Evolutionary conservation across 2,797 vertebrate genomes (phyloP), one percentile per base, ranked within the genome.

Genomic region (Manis pentadactyla): DNA sequence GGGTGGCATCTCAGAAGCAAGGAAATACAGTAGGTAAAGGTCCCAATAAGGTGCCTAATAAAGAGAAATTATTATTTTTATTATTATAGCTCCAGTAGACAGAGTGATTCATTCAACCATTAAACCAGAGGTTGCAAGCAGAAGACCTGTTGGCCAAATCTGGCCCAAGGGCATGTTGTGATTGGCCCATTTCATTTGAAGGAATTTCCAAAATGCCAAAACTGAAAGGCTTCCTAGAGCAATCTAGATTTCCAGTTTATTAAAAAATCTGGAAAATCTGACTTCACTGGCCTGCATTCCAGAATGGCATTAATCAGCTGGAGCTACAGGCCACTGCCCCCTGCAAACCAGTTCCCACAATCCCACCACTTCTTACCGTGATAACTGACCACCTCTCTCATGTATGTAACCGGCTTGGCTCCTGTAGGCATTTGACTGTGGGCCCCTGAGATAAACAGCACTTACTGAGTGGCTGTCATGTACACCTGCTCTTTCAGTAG

Each of bases 131-230:
- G 4, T 27, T 27, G 74, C 68, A 37, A 66, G 39, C 25, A 5
- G 29, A 55, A 71, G 39, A 4, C 57, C 63, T 42, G 46, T 4
- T 27, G 29, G 34, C 57, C 79, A 88, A 27, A 49, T 68, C 53
- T 21, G 49, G 34, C 37, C 73, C 51, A 13, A 4, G 12, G 19
- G 19, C 37, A 8, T 53, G 51, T 74, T 89, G 55, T 57, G 18
- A 64, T 90, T 78, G 1, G 7, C 34, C 37, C 8, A 5, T 31
- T 64, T 87, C 31, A 42, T 66, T 42, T 7, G 49, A 81, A 55
- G 34, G 57, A 94, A 79, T 25, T 94, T 53, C 59, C 34, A 55
- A 39, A 79, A 42, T 31, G 14, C 75, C n/a, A 93, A 93, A 73
- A 86, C 23, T 13, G 10, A 74, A 87, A 82, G 5, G 1, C 37